A percentile compares a stretch with the other conserved stretches of the same genome.
Conservation (phyloP, 2,113 vertebrate genomes). For the Platichthys flesus region DNA sequence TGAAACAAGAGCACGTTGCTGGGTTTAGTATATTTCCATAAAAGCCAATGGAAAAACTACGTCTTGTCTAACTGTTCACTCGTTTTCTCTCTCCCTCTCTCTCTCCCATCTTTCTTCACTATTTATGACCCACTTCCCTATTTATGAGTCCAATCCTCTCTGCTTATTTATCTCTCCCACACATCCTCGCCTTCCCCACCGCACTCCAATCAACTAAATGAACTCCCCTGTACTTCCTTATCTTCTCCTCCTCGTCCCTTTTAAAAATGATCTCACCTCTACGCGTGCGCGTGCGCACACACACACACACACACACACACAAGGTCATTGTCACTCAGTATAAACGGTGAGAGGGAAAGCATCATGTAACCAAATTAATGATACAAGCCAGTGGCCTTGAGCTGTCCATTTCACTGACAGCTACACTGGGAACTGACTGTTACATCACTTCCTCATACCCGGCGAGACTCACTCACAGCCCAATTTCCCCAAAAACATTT, state of each 20-base stretch:
- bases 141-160: constrained; percentile 38
- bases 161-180: constrained; percentile 44
- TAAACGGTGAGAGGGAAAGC: constrained; percentile 31
- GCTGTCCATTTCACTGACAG: constrained; percentile 10
- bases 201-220: constrained; percentile 52
- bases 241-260: constrained; percentile 26
- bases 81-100: background rate
- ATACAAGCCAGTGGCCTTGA: constrained; percentile 47
- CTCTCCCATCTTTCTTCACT: constrained; percentile 11
- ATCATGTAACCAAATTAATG: constrained; percentile 48
- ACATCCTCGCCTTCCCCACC: constrained; percentile 9
- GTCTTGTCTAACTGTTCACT: background rate
- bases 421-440: constrained; percentile 13
- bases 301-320: constrained; percentile 3
- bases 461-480: background rate
- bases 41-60: background rate
- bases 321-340: constrained; percentile 35
- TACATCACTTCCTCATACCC: constrained; percentile 46
- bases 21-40: background rate
- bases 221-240: constrained; percentile 34
- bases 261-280: constrained; percentile 35
- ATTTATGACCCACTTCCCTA: constrained; percentile 56
- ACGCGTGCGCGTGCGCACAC: constrained; percentile 2
- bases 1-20: background rate
- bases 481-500: background rate